Percentiles rank a stretch among this genome's conserved stretches.
phyloP scores from a whole-genome alignment of 2,113 vertebrate genomes.

The Thryonomys swinderianus region DNA sequence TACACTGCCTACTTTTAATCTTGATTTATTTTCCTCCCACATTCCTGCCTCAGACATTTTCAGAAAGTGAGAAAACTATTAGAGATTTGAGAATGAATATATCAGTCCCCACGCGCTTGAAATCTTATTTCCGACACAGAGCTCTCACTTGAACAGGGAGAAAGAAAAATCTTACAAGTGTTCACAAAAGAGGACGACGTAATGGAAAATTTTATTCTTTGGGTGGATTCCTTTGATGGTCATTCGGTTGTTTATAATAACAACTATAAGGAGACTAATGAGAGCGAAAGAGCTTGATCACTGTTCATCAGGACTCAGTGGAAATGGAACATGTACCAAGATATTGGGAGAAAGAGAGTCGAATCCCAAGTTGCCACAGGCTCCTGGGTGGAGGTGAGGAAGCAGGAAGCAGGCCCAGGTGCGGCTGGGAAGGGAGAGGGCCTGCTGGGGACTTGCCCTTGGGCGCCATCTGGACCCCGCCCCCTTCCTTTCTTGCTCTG shows the following conservation, averaged over 20 bases:
- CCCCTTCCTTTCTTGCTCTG: background rate
- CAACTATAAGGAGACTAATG: background rate
- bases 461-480: too few relatives aligned
- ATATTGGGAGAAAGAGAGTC: background rate
- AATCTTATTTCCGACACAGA: background rate
- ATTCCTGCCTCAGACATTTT: background rate
- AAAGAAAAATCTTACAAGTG: background rate
- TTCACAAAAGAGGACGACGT: background rate
- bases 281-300: background rate
- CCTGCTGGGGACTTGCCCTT: background rate
- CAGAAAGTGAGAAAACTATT: slow-evolving; percentile 47
- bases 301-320: background rate
- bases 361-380: background rate
- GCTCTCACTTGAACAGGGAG: background rate
- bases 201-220: background rate
- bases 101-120: background rate
- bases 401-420: too few relatives aligned
- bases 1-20: slow-evolving; percentile 55
- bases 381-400: too few relatives aligned
- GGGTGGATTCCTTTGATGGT: fast-evolving
- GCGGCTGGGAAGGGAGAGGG: too few relatives aligned
- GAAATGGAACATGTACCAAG: background rate
- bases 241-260: background rate
- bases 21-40: background rate
- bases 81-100: background rate